Base-by-base conservation (phyloP, 2,113 vertebrate genomes). In the Malurus melanocephalus region DNA sequence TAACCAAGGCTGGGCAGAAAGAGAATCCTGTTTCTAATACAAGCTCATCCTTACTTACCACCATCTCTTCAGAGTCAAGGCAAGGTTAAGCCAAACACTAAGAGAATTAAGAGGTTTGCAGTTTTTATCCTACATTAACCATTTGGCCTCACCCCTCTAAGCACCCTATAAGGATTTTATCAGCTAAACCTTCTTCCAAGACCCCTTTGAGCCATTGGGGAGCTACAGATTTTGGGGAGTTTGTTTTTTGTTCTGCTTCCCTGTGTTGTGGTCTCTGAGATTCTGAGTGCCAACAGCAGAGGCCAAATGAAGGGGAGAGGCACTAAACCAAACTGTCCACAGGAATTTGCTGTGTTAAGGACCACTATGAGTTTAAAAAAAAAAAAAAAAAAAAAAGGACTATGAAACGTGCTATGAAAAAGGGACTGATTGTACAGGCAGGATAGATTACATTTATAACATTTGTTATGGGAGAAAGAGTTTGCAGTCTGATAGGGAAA, bases 21-120 rank as follows among this genome's bases (percentile, higher is more conserved):
- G 66, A 93, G 94, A 92, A 95, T 90, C 89, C 88, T 89, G 23
- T 95, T 96, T 96, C 92, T 94, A 88, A 95, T 77, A 90, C 80
- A 87, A 95, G 95, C 94, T 97, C 94, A 96, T 96, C 95, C 95
- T 96, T 94, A 82, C 91, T 96, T 94, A 92, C 81, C 62, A 84
- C 82, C 90, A 73, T 95, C 80, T 76, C 87, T 85, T 83, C 91
- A 91, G 89, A 94, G 96, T 93, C 94, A 93, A 95, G 77, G 87
- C 83, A 93, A 96, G 94, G 93, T 95, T 96, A 95, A 96, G 91
- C 90, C 77, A 93, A 91, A 94, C 75, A 93, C 81, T 92, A 95
- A 96, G 93, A 93, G 92, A 94, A 95, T 95, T 94, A 96, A 92
- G 86, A 85, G 91, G 91, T 89, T 90, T 95, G 87, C 69, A 75